A percentile compares a stretch with the other conserved stretches of the same genome.
Evolutionary conservation across 2,888 invertebrate species (phyloP).

Genomic region (Listrodromus nycthemerus): DNA sequence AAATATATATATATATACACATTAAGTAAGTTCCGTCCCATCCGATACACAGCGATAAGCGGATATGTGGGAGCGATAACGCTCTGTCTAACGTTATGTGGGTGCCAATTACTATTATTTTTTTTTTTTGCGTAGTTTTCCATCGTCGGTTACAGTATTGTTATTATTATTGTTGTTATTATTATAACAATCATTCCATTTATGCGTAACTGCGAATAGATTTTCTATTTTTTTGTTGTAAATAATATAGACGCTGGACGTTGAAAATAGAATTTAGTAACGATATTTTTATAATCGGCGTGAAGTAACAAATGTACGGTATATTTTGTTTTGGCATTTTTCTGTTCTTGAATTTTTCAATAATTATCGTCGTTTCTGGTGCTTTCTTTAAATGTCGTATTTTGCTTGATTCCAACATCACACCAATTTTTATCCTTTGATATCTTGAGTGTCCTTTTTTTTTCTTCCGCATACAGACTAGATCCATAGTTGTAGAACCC

Average conservation of each 20-base stretch:
- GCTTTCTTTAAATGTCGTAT: constrained; percentile 52
- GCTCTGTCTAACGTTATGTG: background rate
- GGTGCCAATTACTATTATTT: constrained; percentile 40
- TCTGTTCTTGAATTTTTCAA: constrained; percentile 40
- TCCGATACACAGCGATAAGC: background rate
- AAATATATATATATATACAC: too few species aligned
- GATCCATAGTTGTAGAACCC: constrained; percentile 5
- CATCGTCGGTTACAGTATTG: background rate
- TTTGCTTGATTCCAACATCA: constrained; percentile 22
- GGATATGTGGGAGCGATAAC: background rate
- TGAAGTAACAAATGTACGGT: constrained; percentile 39
- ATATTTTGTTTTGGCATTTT: constrained; percentile 25
- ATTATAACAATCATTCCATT: background rate
- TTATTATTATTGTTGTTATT: constrained; percentile 11
- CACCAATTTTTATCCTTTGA: background rate
- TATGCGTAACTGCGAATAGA: background rate
- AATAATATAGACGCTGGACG: constrained; percentile 34
- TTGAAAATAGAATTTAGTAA: constrained; percentile 31
- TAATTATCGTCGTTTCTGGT: constrained; percentile 52
- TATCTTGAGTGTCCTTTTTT: background rate
- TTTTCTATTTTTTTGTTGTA: constrained; percentile 1
- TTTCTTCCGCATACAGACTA: constrained; percentile 7
- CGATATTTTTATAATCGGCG: constrained; percentile 13
- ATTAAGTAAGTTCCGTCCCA: constrained; percentile 15
- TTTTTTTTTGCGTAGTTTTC: background rate